Percentiles rank a stretch among this genome's conserved stretches.
Evolutionary conservation across 2,888 invertebrate species (phyloP).

Genomic region (Drosophila limbata): DNA sequence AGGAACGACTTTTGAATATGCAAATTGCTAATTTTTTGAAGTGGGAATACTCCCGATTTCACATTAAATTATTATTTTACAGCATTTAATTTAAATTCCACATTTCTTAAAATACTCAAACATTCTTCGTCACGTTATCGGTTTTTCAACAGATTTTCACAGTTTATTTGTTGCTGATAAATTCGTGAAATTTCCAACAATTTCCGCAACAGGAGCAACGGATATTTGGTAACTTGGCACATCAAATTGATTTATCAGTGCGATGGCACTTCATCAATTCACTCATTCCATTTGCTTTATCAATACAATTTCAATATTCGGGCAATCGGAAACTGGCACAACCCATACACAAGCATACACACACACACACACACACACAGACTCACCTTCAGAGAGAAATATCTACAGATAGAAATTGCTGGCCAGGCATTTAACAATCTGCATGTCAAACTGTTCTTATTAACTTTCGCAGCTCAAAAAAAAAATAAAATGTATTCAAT

Average conservation of each 20-base stretch:
- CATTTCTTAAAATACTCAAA: background rate
- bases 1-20: constrained; percentile 2
- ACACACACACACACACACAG: constrained; percentile 9
- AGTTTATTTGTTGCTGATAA: constrained; percentile 6
- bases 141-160: background rate
- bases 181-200: constrained; percentile 14
- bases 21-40: background rate
- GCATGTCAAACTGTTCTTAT: constrained; percentile 29
- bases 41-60: background rate
- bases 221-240: constrained; percentile 16
- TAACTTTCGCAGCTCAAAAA: constrained; percentile 28
- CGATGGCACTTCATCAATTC: constrained; percentile 15
- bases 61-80: no score
- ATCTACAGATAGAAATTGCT: constrained; percentile 1
- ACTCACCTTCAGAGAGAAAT: constrained; percentile 3
- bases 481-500: constrained; percentile 3
- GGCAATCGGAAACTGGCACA: constrained; percentile 17
- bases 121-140: background rate
- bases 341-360: constrained; percentile 5
- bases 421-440: constrained; percentile 32
- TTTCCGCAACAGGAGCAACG: constrained; percentile 7
- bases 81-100: no score
- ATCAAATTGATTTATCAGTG: constrained; percentile 21
- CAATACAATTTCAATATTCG: constrained; percentile 42
- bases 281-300: constrained; percentile 17